Base-by-base conservation (phyloP, 2,888 invertebrate genomes). In the Agriopis leucophaearia region DNA sequence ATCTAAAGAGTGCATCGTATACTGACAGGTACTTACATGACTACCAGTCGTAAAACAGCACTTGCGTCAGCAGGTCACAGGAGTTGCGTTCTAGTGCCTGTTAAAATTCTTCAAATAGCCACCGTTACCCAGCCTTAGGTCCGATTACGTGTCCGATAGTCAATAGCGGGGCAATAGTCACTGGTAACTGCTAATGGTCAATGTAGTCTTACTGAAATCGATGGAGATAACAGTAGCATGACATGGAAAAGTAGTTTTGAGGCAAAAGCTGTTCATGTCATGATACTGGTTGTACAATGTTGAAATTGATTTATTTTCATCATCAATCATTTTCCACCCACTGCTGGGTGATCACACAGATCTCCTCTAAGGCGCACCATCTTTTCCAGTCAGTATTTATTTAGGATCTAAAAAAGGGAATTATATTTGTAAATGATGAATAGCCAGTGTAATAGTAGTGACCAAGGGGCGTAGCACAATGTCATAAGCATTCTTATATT, bases 71-170 rank as follows among this genome's bases (percentile, higher is more conserved):
- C 66, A 61, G 57, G 61, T 65, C 59, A 48, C 70, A 78, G 50
- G 15, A 51, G 58, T 58, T 44, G 47, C 61, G 48, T 62, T 50
- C 66, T 62, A 45, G 36, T 38, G 66, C 79, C 76, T 73, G 79
- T 78, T 79, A 75, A 79, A 81, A 81, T 81, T 76, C 81, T 74
- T 58, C 60, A 62, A 74, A 66, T 66, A 66, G 66, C 71, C 75
- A 73, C 74, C 74, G 78, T 73, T 74, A 51, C 51, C 57, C 38
- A 45, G 52, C 38, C 54, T 51, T 38, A 47, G 51, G 35, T 15
- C 51, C 38, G 66, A 66, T 61, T 66, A 62, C 66, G 51, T 66
- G 61, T 61, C n/a, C 44, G 66, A 66, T 66, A 66, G 51, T 56
- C 44, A 56, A 61, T 62, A 61, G 66, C 61, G 61, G 61, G 61